Evolutionary conservation across 1,140 invertebrate species (phyloP).

Genomic region (Limonius californicus): DNA sequence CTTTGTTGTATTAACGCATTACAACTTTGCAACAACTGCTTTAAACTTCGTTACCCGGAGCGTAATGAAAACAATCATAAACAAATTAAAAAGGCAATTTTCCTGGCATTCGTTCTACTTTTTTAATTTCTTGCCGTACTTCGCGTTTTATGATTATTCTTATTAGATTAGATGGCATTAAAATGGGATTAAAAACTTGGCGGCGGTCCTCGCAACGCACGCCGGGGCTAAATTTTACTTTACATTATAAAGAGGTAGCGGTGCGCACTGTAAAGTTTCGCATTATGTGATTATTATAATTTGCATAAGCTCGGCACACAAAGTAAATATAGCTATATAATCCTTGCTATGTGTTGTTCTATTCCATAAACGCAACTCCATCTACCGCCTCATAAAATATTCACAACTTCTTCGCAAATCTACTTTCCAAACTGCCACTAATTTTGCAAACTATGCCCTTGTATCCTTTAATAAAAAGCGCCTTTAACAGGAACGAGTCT

Average conservation of each 20-base stretch:
- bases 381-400: conserved; percentile 30
- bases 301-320: conserved; percentile 35
- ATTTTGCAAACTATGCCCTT: no score
- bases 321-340: conserved; percentile 35
- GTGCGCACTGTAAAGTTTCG: conserved; percentile 17
- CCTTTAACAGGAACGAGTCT: no score
- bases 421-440: no score
- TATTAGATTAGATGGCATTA: conserved; percentile 15
- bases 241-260: conserved; percentile 15
- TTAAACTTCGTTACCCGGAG: neutral
- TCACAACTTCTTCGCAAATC: neutral
- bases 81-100: conserved; percentile 12
- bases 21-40: neutral
- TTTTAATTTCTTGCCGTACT: conserved; percentile 10
- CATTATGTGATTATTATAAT: conserved; percentile 35
- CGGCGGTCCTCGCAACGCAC: conserved; percentile 6
- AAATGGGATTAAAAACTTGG: conserved; percentile 17
- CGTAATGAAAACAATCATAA: neutral
- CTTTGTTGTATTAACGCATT: neutral
- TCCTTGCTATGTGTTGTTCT: conserved; percentile 25
- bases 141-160: conserved; percentile 12
- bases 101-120: neutral
- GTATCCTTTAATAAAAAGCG: no score
- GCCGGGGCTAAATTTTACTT: conserved; percentile 8
- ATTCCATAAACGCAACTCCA: conserved; percentile 21